phyloP scores from a whole-genome alignment of 2,113 vertebrate genomes.

The Antechinus flavipes region DNA sequence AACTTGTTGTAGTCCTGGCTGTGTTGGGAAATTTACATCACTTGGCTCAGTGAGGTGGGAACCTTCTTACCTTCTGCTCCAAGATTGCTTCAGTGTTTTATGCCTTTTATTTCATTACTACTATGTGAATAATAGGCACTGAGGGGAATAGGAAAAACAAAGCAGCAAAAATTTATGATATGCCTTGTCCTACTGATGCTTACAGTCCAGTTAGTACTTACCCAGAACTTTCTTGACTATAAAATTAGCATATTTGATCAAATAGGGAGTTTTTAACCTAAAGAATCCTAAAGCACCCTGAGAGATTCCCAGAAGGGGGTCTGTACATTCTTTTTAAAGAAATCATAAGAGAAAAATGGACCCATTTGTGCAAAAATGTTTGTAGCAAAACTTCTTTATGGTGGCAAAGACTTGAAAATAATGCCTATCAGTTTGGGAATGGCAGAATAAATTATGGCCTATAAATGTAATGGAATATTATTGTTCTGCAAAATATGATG shows the following conservation, averaged over 20 bases:
- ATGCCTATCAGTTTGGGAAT: no score
- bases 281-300: neutral
- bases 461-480: no score
- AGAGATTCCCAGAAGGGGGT: neutral
- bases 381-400: no score
- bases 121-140: neutral
- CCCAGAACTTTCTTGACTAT: neutral
- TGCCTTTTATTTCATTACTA: neutral
- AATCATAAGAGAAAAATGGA: no score
- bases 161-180: neutral
- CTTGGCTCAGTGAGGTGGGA: slow-evolving; percentile 54
- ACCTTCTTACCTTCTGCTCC: neutral
- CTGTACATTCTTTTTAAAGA: neutral
- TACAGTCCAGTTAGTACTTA: neutral
- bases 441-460: no score
- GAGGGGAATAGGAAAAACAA: neutral
- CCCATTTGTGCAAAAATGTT: no score
- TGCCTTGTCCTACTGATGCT: neutral
- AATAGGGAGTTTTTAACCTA: neutral
- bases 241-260: neutral
- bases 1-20: slow-evolving; percentile 4
- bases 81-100: neutral
- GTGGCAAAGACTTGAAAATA: no score
- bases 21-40: slow-evolving; percentile 27
- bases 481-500: no score